A percentile compares a stretch with the other conserved stretches of the same genome.
Conservation (phyloP, 2,797 vertebrate genomes). For the Sphenopsis melanotis region DNA sequence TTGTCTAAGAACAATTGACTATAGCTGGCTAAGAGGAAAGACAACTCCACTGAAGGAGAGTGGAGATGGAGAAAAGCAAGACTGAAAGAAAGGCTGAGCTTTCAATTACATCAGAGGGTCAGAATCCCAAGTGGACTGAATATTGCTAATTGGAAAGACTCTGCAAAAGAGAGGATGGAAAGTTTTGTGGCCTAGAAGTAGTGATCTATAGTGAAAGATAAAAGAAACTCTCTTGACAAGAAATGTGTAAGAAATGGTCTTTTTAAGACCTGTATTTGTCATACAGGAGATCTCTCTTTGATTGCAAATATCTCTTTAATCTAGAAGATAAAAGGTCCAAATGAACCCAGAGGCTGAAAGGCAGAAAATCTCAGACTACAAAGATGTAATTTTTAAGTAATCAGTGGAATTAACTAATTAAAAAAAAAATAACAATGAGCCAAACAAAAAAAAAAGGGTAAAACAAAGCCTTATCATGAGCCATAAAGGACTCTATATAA, state of each 20-base stretch:
- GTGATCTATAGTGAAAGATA: background rate
- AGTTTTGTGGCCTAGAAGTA: background rate
- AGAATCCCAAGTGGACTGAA: background rate
- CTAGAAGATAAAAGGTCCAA: background rate
- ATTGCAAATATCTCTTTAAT: background rate
- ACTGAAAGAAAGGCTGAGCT: background rate
- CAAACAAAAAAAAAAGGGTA: background rate
- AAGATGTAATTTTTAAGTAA: background rate
- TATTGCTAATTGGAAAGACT: background rate
- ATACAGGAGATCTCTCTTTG: background rate
- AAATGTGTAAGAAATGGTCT: background rate
- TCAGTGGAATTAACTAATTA: background rate
- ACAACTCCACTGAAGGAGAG: background rate
- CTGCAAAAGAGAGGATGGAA: background rate
- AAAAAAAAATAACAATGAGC: rapidly evolving
- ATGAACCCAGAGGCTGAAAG: background rate
- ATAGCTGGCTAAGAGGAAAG: background rate
- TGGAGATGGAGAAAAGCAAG: background rate
- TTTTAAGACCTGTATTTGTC: background rate
- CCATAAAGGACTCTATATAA: background rate
- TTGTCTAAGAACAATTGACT: background rate
- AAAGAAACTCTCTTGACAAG: background rate
- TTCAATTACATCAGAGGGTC: background rate
- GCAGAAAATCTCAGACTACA: background rate
- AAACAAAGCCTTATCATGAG: background rate